phyloP scores from a whole-genome alignment of 2,113 vertebrate genomes.

The Stigmatopora argus region DNA sequence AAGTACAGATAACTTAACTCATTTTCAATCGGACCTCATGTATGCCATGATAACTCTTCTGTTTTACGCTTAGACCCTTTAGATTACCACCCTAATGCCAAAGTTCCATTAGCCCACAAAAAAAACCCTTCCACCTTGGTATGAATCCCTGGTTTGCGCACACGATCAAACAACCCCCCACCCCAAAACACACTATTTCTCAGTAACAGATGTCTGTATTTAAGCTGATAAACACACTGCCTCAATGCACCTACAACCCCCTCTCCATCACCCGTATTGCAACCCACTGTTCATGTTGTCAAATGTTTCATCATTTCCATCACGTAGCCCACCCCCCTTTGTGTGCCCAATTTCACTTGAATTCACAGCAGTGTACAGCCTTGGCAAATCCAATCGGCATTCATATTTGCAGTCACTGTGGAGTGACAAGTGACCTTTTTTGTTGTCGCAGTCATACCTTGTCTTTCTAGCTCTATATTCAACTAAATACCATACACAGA shows the following conservation, averaged over 20 bases:
- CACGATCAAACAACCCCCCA: slow-evolving; percentile 11
- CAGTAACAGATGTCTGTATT: slow-evolving; percentile 74
- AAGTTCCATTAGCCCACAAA: slow-evolving; percentile 39
- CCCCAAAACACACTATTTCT: slow-evolving; percentile 43
- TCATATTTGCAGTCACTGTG: slow-evolving; percentile 48
- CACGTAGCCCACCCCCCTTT: slow-evolving; percentile 34
- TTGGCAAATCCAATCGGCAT: slow-evolving; percentile 57
- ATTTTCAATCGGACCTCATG: slow-evolving; percentile 16
- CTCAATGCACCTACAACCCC: slow-evolving; percentile 46
- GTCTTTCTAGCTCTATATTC: not conserved
- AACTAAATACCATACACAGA: no score
- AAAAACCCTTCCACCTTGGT: slow-evolving; percentile 16
- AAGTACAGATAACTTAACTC: slow-evolving; percentile 6
- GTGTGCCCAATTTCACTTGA: slow-evolving; percentile 61
- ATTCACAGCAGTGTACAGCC: slow-evolving; percentile 66
- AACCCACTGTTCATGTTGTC: slow-evolving; percentile 69
- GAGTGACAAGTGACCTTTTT: slow-evolving; percentile 38
- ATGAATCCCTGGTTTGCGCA: slow-evolving; percentile 6
- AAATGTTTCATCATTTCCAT: slow-evolving; percentile 69
- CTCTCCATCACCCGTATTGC: slow-evolving; percentile 25
- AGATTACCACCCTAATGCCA: slow-evolving; percentile 14
- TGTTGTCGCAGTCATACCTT: slow-evolving; percentile 20
- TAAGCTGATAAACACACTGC: slow-evolving; percentile 71
- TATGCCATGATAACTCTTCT: slow-evolving; percentile 13
- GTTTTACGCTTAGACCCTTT: slow-evolving; percentile 8